Percentiles rank a stretch among this genome's conserved stretches.
These are phyloP conservation scores for Drosophila anomalata DNA, from an alignment of 2,888 invertebrate species.

Conservation along the genomic window DNA sequence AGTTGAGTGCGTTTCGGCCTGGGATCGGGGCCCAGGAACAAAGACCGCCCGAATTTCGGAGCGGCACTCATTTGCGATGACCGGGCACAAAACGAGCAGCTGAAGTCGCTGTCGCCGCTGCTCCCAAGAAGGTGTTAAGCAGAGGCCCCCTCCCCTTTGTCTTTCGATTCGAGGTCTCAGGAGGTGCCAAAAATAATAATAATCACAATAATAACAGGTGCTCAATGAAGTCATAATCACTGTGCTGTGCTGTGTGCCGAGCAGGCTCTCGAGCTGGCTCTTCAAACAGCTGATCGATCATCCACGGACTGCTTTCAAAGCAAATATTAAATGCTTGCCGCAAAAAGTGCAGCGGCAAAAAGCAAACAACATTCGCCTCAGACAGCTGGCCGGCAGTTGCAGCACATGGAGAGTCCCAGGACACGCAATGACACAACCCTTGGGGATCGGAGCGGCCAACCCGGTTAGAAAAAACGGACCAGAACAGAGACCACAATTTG, in stretches of 20 bases:
- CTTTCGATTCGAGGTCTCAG: slow-evolving; percentile 32
- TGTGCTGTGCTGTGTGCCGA: slow-evolving; percentile 46
- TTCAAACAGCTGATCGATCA: slow-evolving; percentile 74
- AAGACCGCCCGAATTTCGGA: slow-evolving; percentile 23
- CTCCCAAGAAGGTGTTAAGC: slow-evolving; percentile 73
- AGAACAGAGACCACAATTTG: slow-evolving; percentile 67
- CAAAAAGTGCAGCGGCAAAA: slow-evolving; percentile 47
- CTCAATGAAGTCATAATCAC: slow-evolving; percentile 70
- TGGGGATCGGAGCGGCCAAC: slow-evolving; percentile 20
- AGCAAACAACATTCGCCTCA: slow-evolving; percentile 55
- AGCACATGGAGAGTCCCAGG: slow-evolving; percentile 61
- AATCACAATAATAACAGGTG: slow-evolving; percentile 53
- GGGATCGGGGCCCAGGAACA: slow-evolving; percentile 18
- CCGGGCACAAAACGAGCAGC: slow-evolving; percentile 70
- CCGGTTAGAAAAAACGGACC: slow-evolving; percentile 46
- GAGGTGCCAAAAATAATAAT: slow-evolving; percentile 47
- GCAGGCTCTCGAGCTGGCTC: slow-evolving; percentile 54
- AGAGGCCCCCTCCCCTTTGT: slow-evolving; percentile 53
- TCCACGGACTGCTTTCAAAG: slow-evolving; percentile 56
- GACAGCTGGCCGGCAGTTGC: slow-evolving; percentile 75
- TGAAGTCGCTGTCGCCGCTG: slow-evolving; percentile 71
- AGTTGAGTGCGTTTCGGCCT: slow-evolving; percentile 65
- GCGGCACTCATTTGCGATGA: slow-evolving; percentile 75
- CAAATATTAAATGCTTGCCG: slow-evolving; percentile 80
- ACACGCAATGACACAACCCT: slow-evolving; percentile 75